Conservation (phyloP, 2,113 vertebrate genomes). For the Rhinoderma darwinii region DNA sequence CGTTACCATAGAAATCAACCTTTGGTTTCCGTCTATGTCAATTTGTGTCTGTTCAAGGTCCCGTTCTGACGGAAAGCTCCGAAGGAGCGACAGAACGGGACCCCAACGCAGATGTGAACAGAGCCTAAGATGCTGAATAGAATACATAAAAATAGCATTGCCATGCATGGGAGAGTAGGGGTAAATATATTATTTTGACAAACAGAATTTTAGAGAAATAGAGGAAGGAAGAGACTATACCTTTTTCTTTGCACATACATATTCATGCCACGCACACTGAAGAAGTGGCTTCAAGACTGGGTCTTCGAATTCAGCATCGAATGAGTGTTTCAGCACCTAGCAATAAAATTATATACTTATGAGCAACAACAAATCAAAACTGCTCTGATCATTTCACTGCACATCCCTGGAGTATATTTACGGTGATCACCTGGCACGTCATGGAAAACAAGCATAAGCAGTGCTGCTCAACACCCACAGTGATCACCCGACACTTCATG, state of each 20-base stretch:
- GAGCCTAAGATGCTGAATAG: background rate
- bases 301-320: slow-evolving; percentile 71
- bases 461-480: too few species aligned
- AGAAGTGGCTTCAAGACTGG: slow-evolving; percentile 70
- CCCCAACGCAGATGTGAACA: too few species aligned
- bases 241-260: slow-evolving; percentile 72
- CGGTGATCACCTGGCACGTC: background rate
- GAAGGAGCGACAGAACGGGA: too few species aligned
- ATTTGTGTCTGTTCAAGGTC: too few species aligned
- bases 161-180: background rate
- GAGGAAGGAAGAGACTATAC: slow-evolving; percentile 61
- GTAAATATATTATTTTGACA: background rate
- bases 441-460: too few species aligned
- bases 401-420: too few species aligned
- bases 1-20: too few species aligned
- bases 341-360: slow-evolving; percentile 60
- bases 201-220: background rate
- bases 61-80: too few species aligned
- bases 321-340: slow-evolving; percentile 70
- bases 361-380: background rate
- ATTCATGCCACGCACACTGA: slow-evolving; percentile 74
- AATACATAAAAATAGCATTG: background rate
- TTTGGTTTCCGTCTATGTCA: too few species aligned
- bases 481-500: too few species aligned
- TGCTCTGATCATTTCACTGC: background rate